A percentile compares a stretch with the other conserved stretches of the same genome.
phyloP scores from a whole-genome alignment of 2,888 invertebrate species.

The Eupithecia subfuscata region DNA sequence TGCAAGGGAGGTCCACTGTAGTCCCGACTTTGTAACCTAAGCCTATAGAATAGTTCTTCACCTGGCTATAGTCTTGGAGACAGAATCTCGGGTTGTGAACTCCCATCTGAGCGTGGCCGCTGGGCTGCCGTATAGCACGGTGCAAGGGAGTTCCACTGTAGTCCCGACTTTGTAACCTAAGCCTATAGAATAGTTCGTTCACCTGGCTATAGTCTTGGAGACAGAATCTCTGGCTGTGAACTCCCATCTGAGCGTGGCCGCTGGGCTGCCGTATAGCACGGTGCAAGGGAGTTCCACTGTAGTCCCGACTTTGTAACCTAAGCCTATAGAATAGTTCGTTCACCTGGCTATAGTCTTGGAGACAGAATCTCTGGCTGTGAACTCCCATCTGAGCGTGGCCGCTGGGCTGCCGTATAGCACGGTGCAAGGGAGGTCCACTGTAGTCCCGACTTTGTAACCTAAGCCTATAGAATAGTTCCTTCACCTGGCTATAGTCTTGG shows the following conservation, averaged over 20 bases:
- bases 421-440: neutral
- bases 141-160: neutral
- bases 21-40: neutral
- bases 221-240: neutral
- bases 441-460: neutral
- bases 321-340: too few relatives aligned
- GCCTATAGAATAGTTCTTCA: neutral
- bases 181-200: neutral
- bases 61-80: neutral
- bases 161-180: neutral
- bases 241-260: neutral
- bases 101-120: constrained; percentile 2
- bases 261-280: constrained; percentile 1
- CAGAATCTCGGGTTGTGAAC: neutral
- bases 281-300: neutral
- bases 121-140: neutral
- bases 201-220: constrained; percentile 2
- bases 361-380: neutral
- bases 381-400: neutral
- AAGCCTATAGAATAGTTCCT: neutral
- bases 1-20: neutral
- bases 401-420: neutral
- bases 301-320: neutral
- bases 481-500: constrained; percentile 6
- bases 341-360: too few relatives aligned